Percentiles rank a stretch among this genome's conserved stretches.
Conservation (phyloP, 2,888 invertebrate genomes). For the Busseola fusca region DNA sequence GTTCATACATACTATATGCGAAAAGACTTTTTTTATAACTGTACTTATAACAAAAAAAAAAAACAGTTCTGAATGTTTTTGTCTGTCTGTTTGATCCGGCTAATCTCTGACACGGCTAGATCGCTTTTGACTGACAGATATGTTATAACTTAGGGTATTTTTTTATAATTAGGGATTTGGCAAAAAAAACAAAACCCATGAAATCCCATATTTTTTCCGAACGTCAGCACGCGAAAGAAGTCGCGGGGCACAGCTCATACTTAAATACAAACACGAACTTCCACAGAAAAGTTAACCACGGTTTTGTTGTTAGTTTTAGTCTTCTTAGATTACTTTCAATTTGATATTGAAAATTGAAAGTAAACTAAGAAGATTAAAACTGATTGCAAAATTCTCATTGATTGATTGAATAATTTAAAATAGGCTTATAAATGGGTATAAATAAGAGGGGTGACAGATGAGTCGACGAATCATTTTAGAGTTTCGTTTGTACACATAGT, state of each 20-base stretch:
- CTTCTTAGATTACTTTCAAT: not conserved
- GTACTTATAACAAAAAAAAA: no score
- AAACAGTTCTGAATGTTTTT: no score
- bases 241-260: not conserved
- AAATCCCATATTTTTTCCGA: not conserved
- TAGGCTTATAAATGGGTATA: slow-evolving; percentile 65
- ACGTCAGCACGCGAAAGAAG: not conserved
- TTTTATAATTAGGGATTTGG: no score
- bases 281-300: not conserved
- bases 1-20: no score
- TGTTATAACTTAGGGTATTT: no score
- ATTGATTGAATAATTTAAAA: slow-evolving; percentile 48
- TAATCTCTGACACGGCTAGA: no score
- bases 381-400: slow-evolving; percentile 35
- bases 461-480: slow-evolving; percentile 53
- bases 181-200: not conserved
- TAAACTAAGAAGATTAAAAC: slow-evolving; percentile 41
- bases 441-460: slow-evolving; percentile 32
- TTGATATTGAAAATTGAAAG: slow-evolving; percentile 6
- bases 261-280: not conserved
- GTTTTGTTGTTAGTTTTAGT: not conserved
- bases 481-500: slow-evolving; percentile 23
- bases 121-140: no score
- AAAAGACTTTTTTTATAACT: no score
- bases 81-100: no score